A percentile compares a stretch with the other conserved stretches of the same genome.
These are phyloP conservation scores for Lota lota DNA, from an alignment of 2,113 vertebrate species.

Conservation along the genomic window DNA sequence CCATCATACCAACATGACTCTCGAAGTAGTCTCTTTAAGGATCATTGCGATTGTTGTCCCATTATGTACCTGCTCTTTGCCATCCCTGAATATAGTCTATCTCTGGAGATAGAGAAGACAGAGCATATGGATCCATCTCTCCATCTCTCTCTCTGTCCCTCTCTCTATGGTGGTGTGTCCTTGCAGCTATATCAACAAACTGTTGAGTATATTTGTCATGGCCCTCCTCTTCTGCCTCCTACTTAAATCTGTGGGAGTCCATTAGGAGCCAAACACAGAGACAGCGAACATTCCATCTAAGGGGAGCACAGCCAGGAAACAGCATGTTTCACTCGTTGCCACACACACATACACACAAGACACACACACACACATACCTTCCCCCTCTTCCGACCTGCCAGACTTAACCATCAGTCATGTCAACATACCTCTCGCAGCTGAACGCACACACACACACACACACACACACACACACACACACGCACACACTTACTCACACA, in stretches of 20 bases:
- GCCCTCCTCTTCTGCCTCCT: background rate
- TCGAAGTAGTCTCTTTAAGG: too few species aligned
- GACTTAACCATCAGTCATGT: too few species aligned
- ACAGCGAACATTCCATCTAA: conserved; percentile 24
- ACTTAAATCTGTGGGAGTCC: conserved; percentile 39
- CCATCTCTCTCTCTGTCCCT: background rate
- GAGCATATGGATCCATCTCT: too few species aligned
- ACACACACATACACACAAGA: too few species aligned
- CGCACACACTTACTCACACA: too few species aligned
- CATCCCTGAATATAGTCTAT: too few species aligned
- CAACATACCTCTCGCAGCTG: too few species aligned
- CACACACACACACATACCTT: conserved; percentile 11
- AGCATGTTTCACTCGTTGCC: conserved; percentile 41
- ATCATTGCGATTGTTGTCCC: too few species aligned
- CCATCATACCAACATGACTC: background rate
- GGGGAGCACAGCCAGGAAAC: conserved; percentile 45
- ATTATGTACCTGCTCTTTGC: too few species aligned
- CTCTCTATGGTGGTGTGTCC: background rate
- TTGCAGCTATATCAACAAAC: background rate
- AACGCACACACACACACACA: too few species aligned
- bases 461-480: too few species aligned
- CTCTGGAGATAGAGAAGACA: too few species aligned
- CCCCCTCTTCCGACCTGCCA: conserved; percentile 3
- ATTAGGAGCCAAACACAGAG: conserved; percentile 42
- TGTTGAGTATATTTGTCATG: background rate